Percentiles rank a stretch among this genome's conserved stretches.
Evolutionary conservation across 2,113 vertebrate genomes (phyloP).

Genomic region (Rhinichthys klamathensis): DNA sequence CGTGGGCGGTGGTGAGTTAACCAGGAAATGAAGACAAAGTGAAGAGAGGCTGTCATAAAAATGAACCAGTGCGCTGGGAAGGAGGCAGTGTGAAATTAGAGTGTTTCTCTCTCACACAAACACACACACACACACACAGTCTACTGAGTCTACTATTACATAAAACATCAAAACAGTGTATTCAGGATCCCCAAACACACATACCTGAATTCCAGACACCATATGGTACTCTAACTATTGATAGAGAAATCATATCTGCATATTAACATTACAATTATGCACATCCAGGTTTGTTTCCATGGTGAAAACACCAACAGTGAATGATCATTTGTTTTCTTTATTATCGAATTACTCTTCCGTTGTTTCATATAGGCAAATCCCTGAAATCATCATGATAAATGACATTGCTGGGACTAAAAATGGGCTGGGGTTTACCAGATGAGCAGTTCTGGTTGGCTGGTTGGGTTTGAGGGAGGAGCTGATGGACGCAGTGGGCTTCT

Average conservation of each 20-base stretch:
- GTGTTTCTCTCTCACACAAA: slow-evolving; percentile 6
- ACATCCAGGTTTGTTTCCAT: not conserved
- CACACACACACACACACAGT: slow-evolving; percentile 10
- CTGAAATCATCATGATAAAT: slow-evolving; percentile 27
- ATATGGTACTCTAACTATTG: slow-evolving; percentile 8
- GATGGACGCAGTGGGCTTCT: slow-evolving; percentile 16
- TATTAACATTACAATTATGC: not conserved
- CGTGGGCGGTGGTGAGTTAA: slow-evolving; percentile 55
- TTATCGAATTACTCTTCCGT: slow-evolving; percentile 27
- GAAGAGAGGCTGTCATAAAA: slow-evolving; percentile 54
- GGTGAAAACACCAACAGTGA: not conserved
- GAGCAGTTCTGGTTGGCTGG: slow-evolving; percentile 69
- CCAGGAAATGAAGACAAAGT: slow-evolving; percentile 65
- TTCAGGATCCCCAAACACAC: not conserved
- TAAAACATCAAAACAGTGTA: slow-evolving; percentile 14
- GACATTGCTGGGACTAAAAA: not conserved
- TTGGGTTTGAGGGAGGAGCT: slow-evolving; percentile 57
- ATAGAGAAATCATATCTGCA: not conserved
- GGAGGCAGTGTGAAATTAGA: slow-evolving; percentile 18
- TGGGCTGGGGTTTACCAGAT: slow-evolving; percentile 76
- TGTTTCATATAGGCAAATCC: slow-evolving; percentile 28
- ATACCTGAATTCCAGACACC: slow-evolving; percentile 20
- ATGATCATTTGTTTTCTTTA: slow-evolving; percentile 33
- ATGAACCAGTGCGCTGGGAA: slow-evolving; percentile 53
- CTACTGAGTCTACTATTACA: slow-evolving; percentile 1